These are phyloP conservation scores for Drymonia ruficornis DNA, from an alignment of 2,888 invertebrate species.

Conservation along the genomic window DNA sequence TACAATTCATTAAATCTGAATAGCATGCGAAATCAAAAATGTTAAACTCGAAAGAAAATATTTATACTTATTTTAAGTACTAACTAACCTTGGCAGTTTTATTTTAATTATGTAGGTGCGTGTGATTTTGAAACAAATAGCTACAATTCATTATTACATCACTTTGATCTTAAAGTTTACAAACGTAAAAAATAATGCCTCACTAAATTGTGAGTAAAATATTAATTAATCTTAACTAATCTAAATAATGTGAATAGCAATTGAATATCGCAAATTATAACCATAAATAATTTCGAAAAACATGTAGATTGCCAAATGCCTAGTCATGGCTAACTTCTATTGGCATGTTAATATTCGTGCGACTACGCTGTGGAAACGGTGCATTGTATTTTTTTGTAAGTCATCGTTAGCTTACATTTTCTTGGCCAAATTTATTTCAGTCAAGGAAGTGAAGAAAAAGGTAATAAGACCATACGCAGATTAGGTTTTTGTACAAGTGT, in stretches of 20 bases:
- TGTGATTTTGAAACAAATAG: background rate
- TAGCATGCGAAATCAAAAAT: too few relatives aligned
- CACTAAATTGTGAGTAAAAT: background rate
- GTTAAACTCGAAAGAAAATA: too few relatives aligned
- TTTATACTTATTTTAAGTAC: too few relatives aligned
- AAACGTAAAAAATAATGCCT: constrained; percentile 3
- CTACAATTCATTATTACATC: background rate
- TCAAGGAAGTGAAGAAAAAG: constrained; percentile 46
- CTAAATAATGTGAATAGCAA: constrained; percentile 12
- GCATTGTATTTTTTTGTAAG: constrained; percentile 26
- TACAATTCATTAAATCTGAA: too few relatives aligned
- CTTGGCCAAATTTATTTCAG: constrained; percentile 13
- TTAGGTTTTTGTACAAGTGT: constrained; percentile 39
- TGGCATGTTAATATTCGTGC: constrained; percentile 25
- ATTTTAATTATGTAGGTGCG: background rate
- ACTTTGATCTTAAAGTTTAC: constrained; percentile 1
- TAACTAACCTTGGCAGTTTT: too few relatives aligned
- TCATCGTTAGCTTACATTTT: constrained; percentile 21
- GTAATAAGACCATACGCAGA: constrained; percentile 39
- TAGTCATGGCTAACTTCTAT: constrained; percentile 15
- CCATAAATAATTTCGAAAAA: constrained; percentile 6
- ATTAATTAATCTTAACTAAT: constrained; percentile 4
- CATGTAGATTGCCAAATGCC: constrained; percentile 15
- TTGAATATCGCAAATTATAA: background rate
- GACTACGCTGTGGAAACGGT: constrained; percentile 6